Conservation (phyloP, 2,797 vertebrate species). For the Choloepus didactylus region DNA sequence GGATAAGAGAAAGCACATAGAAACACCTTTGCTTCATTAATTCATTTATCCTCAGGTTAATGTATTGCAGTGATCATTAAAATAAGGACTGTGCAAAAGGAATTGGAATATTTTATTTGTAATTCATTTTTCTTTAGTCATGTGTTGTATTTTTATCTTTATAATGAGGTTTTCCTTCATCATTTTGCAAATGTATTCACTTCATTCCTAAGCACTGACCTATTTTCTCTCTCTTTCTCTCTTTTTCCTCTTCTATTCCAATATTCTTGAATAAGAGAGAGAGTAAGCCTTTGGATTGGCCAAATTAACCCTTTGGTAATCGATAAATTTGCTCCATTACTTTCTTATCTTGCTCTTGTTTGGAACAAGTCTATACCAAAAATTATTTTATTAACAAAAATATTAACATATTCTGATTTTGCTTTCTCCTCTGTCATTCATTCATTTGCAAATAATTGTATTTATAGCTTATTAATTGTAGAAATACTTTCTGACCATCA, state of each 20-base stretch:
- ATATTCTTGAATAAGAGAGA: neutral
- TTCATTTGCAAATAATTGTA: neutral
- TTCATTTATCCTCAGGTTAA: neutral
- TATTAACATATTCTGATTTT: neutral
- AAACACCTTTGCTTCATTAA: neutral
- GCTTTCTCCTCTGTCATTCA: neutral
- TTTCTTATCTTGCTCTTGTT: neutral
- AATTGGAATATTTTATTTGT: neutral
- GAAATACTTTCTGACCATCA: neutral
- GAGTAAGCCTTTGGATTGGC: neutral
- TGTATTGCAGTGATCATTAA: neutral
- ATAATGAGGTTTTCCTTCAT: neutral
- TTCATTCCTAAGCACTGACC: neutral
- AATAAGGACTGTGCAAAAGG: neutral
- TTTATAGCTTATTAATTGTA: slow-evolving; percentile 8
- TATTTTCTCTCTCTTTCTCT: neutral
- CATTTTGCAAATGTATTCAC: neutral
- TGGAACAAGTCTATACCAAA: neutral
- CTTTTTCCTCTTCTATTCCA: neutral
- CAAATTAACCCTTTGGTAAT: neutral
- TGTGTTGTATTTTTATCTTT: slow-evolving; percentile 28
- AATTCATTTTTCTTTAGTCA: slow-evolving; percentile 22
- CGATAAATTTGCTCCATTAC: neutral
- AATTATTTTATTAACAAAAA: neutral
- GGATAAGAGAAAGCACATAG: neutral